Evolutionary conservation across 2,113 vertebrate genomes (phyloP), one percentile per base, ranked within the genome.

Genomic region (Chlamydotis undulata): DNA sequence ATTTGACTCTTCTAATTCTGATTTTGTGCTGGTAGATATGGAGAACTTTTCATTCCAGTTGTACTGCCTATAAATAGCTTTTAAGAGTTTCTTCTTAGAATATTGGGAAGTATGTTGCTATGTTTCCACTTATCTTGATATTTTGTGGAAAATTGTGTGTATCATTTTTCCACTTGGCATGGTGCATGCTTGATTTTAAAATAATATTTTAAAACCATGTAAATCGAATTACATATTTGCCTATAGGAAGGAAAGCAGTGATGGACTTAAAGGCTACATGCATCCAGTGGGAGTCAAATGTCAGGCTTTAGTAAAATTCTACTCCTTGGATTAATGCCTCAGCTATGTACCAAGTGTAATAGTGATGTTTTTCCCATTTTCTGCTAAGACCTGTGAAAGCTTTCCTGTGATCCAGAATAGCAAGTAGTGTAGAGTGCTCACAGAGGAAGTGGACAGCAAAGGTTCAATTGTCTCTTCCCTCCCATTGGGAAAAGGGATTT

Each of bases 31-130:
- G 39, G 39, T 47, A 35, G 19, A 47, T 50, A n/a, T 12, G 12
- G 19, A 45, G 3, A 67, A 41, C 3, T 53, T 94, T 53, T 65
- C 9, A 73, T 76, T 77, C 50, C 10, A 80, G 19, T 1, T 28
- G 26, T 43, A 4, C 6, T 73, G 39, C 6, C 19, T 60, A 60
- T 83, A 85, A 75, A 68, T 23, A 67, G 6, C 5, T 80, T 61
- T 13, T 59, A 33, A 53, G 15, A 60, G 17, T 37, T 41, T 43
- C 7, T 85, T 71, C 19, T 68, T 82, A 73, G 71, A 67, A 83
- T 50, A 55, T 23, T 63, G 1, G 3, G n/a, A 83, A 79, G 15
- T 21, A 41, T 0, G 0, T 10, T 56, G 43, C 5, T 43, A 8
- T 39, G 9, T 39, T 69, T 88, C 61, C 15, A 18, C 23, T 41